Evolutionary conservation across 1,140 invertebrate genomes (phyloP), one percentile per base, ranked within the genome.

Genomic region (Drosophila murphyi): DNA sequence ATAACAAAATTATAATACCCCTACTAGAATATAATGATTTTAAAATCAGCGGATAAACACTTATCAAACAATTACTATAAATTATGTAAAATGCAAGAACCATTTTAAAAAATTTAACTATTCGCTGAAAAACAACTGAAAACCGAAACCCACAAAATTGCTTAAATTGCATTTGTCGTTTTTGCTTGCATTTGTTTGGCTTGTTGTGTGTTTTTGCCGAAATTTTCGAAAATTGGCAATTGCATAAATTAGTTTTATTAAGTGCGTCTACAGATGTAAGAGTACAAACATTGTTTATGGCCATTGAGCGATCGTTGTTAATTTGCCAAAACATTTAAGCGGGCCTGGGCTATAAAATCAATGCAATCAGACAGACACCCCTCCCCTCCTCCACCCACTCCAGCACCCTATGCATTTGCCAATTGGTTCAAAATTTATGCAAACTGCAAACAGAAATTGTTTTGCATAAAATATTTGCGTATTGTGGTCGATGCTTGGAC

Each of bases 321-420:
- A 83, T 80, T 85, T 85, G 81, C 55, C 55, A 65, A 85, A 83
- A 76, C 81, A 79, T 79, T 79, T 79, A 73, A 54, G 61, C 59
- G 76, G 61, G 12, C 7, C 56, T 55, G 20, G 20, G 20, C 20
- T 20, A 20, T 20, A 71, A 62, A 73, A 79, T 79, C 76, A 77
- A 79, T 79, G 69, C 55, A 76, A 6, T 12, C 41, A 20, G 51
- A 6, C 4, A 34, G 12, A 34, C 48, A 4, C 20, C 37, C 7
- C 5, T 5, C 7, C 12, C 7, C 5, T 5, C 7, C 12, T 32
- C 31, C 34, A 10, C 29, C 41, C 47, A 10, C 47, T 1, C 0
- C 20, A 1, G 20, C 20, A 2, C 20, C 20, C 20, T 20, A 20
- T 20, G 20, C 20, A 20, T 20, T 20, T 20, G 1, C 20, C 7